phyloP scores from a whole-genome alignment of 2,113 vertebrate species.

The Indri indri region DNA sequence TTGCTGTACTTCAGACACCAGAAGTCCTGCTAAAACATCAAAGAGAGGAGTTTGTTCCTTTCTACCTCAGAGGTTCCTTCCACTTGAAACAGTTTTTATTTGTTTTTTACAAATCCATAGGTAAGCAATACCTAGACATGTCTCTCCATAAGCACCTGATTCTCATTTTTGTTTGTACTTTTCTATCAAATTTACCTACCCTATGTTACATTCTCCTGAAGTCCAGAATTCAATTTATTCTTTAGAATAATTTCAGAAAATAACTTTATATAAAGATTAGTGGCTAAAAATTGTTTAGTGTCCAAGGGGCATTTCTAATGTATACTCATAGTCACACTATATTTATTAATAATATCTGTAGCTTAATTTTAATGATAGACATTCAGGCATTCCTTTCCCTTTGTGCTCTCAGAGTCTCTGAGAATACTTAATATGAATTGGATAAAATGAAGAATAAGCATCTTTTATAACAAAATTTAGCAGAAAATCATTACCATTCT shows the following conservation, averaged over 20 bases:
- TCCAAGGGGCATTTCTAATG: not conserved
- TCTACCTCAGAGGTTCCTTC: not conserved
- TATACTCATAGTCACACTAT: not conserved
- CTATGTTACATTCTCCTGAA: not conserved
- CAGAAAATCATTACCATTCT: not conserved
- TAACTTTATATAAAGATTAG: not conserved
- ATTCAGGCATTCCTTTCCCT: not conserved
- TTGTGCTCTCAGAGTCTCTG: not conserved
- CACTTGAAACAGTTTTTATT: not conserved
- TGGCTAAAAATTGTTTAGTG: not conserved
- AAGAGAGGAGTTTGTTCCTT: not conserved
- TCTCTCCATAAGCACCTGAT: not conserved
- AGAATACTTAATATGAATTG: slow-evolving; percentile 11
- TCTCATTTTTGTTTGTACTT: not conserved
- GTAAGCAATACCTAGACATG: not conserved
- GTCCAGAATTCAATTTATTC: not conserved
- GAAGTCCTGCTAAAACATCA: not conserved
- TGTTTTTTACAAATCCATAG: not conserved
- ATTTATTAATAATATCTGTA: not conserved
- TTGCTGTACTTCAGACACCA: not conserved
- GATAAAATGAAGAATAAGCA: not conserved
- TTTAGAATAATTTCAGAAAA: slow-evolving; percentile 1
- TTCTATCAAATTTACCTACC: not conserved
- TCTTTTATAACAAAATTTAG: slow-evolving; percentile 8
- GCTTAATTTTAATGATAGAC: slow-evolving; percentile 32